phyloP scores from a whole-genome alignment of 2,113 vertebrate species.

The Pseudopipra pipra region DNA sequence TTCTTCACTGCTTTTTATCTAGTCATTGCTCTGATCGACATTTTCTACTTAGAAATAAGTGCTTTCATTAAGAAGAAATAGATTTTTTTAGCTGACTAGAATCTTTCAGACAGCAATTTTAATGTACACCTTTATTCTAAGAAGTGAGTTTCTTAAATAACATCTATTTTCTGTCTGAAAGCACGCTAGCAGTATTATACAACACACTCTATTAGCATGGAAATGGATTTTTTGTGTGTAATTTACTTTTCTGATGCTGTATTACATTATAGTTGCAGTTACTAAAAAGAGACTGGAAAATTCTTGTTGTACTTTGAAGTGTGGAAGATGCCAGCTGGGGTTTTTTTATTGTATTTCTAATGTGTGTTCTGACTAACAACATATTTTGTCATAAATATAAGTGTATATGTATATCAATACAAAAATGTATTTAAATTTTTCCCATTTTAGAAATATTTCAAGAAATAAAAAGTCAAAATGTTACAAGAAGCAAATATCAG shows the following conservation, averaged over 20 bases:
- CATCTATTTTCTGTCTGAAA: slow-evolving; percentile 60
- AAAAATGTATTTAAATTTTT: not conserved
- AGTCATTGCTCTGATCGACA: not conserved
- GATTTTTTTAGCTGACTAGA: slow-evolving; percentile 51
- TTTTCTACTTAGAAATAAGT: slow-evolving; percentile 45
- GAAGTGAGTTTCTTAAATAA: slow-evolving; percentile 61
- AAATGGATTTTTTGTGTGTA: slow-evolving; percentile 62
- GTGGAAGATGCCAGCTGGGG: not conserved
- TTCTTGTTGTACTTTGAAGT: slow-evolving; percentile 15
- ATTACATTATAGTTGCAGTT: slow-evolving; percentile 52
- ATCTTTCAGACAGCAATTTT: slow-evolving; percentile 46
- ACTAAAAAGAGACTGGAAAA: slow-evolving; percentile 26
- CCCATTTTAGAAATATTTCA: slow-evolving; percentile 16
- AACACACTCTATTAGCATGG: slow-evolving; percentile 62
- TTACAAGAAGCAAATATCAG: not conserved
- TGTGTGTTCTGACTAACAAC: not conserved
- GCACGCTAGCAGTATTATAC: slow-evolving; percentile 29
- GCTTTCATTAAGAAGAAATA: slow-evolving; percentile 28
- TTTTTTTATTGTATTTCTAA: slow-evolving; percentile 27
- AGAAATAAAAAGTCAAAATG: not conserved
- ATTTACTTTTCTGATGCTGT: slow-evolving; percentile 52
- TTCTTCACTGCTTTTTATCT: slow-evolving; percentile 12
- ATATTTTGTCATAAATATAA: not conserved
- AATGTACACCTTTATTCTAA: slow-evolving; percentile 54
- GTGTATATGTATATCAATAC: not conserved